phyloP scores from a whole-genome alignment of 1,140 invertebrate genomes.

The Drosophila parvula region DNA sequence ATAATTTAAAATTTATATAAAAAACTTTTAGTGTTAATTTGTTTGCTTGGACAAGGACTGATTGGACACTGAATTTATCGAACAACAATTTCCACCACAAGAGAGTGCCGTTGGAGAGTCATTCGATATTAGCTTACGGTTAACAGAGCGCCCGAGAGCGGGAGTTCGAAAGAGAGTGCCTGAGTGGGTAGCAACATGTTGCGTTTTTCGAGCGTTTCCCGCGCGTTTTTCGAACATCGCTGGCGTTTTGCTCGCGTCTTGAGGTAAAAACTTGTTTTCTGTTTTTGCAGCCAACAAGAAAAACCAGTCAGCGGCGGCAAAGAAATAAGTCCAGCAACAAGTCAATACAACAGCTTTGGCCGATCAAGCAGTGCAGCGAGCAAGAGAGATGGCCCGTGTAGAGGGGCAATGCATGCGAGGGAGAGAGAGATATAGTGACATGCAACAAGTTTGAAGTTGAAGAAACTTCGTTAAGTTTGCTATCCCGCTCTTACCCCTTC shows the following conservation, averaged over 20 bases:
- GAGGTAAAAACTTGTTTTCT: slow-evolving; percentile 29
- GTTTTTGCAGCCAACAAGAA: slow-evolving; percentile 48
- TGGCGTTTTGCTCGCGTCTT: slow-evolving; percentile 54
- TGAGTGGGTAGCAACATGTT: slow-evolving; percentile 61
- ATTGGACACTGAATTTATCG: too few relatives aligned
- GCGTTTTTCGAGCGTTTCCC: slow-evolving; percentile 37
- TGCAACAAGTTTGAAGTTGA: slow-evolving; percentile 48
- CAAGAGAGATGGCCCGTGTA: background rate
- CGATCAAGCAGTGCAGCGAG: slow-evolving; percentile 17
- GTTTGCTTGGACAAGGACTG: too few relatives aligned
- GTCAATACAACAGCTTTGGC: slow-evolving; percentile 37
- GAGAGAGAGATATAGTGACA: background rate
- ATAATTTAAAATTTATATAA: too few relatives aligned
- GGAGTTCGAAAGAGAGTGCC: slow-evolving; percentile 7
- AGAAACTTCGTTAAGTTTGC: slow-evolving; percentile 34
- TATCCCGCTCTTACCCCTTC: slow-evolving; percentile 12
- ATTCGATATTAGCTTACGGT: background rate
- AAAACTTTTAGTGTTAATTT: too few relatives aligned
- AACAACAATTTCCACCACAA: too few relatives aligned
- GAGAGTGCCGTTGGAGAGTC: too few relatives aligned
- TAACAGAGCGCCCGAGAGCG: slow-evolving; percentile 3
- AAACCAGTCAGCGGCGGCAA: slow-evolving; percentile 57
- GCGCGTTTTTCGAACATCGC: slow-evolving; percentile 27
- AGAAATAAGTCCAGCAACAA: slow-evolving; percentile 31
- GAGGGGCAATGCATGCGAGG: slow-evolving; percentile 8